Base-by-base conservation (phyloP, 2,888 invertebrate genomes). In the Cordilura impudica region DNA sequence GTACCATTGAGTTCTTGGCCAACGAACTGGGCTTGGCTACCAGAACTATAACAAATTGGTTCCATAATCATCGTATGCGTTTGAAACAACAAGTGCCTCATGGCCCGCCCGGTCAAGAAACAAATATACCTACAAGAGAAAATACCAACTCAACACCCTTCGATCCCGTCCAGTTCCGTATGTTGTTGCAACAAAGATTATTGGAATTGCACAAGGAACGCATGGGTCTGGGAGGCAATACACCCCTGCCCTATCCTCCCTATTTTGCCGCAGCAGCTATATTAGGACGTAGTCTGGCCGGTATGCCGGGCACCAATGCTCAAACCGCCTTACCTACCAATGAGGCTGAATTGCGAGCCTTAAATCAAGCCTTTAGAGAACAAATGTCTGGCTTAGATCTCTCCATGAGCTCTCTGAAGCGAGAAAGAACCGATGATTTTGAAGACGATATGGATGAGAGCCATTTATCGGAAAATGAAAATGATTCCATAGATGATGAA, bases 1-100 rank as follows among this genome's bases (percentile, higher is more conserved):
- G 96, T 21, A 97, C 98, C 73, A 98, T 99, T 83, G 98, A 99
- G 89, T 97, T 97, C 87, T 92, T 99, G 74, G 98, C 98, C 29
- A 93, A 94, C 29, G 98, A 98, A 89, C 91, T 99, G 70, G 95
- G 95, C 7, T 92, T 99, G 45, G 96, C 97, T 5, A 95, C 98
- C 61, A 93, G 99, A 83, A 99, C 99, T 67, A 98, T 99, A 86
- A 98, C 98, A 78, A 99, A 99, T 90, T 99, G 99, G 99, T 99
- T 99, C 92, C 99, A 99, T 92, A 99, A 99, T 90, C 98, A 99
- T 89, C 94, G 99, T 85, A 99, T 99, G 97, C 93, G 99, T 81
- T 93, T 98, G 87, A 98, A 98, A 90, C 96, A 97, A 88, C 96
- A 96, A 87, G 94, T 94, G 65, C 95, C 96, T 1, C 96, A 96